Conservation (phyloP, 2,797 vertebrate genomes). For the Prunella strophiata region DNA sequence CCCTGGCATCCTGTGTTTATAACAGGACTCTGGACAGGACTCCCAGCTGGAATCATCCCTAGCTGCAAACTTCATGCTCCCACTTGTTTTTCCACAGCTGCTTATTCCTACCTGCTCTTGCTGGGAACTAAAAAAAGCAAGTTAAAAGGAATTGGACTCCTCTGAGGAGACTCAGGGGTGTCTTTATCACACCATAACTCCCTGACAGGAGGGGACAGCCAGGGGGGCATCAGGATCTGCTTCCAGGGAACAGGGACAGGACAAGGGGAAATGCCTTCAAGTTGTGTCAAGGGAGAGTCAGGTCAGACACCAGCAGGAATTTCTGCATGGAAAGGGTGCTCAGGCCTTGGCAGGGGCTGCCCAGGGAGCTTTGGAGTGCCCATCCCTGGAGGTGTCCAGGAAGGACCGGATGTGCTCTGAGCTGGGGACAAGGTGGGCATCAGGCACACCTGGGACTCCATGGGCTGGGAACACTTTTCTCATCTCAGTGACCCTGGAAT, state of each 20-base stretch:
- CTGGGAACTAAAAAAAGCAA: rapidly evolving
- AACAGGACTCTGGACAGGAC: rapidly evolving
- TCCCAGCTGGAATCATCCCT: neutral
- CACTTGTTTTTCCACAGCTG: neutral
- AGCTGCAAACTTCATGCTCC: rapidly evolving
- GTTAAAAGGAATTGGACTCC: neutral
- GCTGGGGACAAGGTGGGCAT: neutral
- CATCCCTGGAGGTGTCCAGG: neutral
- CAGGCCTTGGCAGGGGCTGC: neutral
- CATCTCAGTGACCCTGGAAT: rapidly evolving
- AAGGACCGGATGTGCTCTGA: neutral
- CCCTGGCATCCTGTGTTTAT: neutral
- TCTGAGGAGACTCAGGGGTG: neutral
- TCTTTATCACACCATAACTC: neutral
- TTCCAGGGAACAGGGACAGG: neutral
- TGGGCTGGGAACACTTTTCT: neutral
- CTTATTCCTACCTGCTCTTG: neutral
- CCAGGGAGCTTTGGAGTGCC: neutral
- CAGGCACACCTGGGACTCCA: rapidly evolving
- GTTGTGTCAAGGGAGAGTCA: neutral
- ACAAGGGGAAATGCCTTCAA: neutral
- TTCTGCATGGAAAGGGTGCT: neutral
- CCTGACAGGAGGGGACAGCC: neutral
- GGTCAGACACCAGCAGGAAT: neutral
- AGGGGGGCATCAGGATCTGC: neutral